These are phyloP conservation scores for Sebastes minor DNA, from an alignment of 2,797 vertebrate genomes.

Conservation along the genomic window DNA sequence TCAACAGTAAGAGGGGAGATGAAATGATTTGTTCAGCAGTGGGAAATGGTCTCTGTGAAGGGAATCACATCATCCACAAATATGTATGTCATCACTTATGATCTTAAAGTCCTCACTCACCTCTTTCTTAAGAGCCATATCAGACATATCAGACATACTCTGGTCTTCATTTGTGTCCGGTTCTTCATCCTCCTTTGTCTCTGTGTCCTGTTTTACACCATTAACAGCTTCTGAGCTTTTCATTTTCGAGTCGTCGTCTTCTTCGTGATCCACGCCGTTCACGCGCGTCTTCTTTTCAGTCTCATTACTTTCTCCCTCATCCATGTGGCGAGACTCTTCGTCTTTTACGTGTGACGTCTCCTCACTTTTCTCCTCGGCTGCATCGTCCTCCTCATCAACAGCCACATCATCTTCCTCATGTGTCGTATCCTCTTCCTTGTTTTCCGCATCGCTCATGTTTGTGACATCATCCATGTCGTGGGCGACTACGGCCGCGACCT, in stretches of 20 bases:
- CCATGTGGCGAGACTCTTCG: background rate
- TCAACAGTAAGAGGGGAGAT: background rate
- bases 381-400: slow-evolving; percentile 3
- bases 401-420: slow-evolving; percentile 15
- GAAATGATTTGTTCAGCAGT: background rate
- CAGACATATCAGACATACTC: slow-evolving; percentile 79
- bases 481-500: slow-evolving; percentile 49
- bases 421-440: slow-evolving; percentile 19
- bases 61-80: background rate
- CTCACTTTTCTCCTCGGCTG: background rate
- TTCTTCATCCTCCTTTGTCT: slow-evolving; percentile 16
- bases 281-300: slow-evolving; percentile 5
- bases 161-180: slow-evolving; percentile 34
- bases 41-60: background rate
- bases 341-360: background rate
- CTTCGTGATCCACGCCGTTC: slow-evolving; percentile 57
- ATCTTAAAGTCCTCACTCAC: slow-evolving; percentile 51
- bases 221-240: slow-evolving; percentile 38
- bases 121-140: slow-evolving; percentile 80
- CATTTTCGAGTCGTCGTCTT: slow-evolving; percentile 1
- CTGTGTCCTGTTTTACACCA: slow-evolving; percentile 16
- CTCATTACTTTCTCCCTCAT: background rate
- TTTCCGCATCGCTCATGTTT: slow-evolving; percentile 22
- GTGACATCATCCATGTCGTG: slow-evolving; percentile 44
- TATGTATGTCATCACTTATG: background rate